Base-by-base conservation (phyloP, 2,113 vertebrate species). In the Spilogale gracilis region DNA sequence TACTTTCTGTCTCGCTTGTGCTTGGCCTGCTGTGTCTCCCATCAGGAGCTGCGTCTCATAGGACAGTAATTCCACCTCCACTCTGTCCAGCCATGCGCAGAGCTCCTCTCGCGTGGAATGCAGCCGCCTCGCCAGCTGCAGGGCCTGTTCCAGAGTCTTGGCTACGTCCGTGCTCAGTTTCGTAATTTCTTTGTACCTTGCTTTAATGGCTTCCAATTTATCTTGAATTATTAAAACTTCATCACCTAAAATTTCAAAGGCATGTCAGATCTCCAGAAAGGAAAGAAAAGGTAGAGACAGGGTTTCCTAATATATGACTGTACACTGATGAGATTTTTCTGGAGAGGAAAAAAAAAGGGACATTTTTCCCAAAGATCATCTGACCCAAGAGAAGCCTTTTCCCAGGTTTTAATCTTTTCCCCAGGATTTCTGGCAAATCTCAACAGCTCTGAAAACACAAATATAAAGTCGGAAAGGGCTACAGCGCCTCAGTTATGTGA, bases 181-280 rank as follows among this genome's bases (percentile, higher is more conserved):
- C 50, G 98, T 99, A 94, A 99, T 99, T 92, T 99, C 99, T 96
- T 98, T 99, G 96, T 99, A 99, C 93, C 99, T 99, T 0, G 98
- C 98, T 99, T 99, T 99, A 98, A 99, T 99, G 95, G 99, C 99
- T 94, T 99, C 99, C 97, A 99, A 98, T 98, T 99, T 99, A 97
- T 99, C 99, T 98, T 99, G 99, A 98, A 99, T 99, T 85, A 99
- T 99, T 92, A 99, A 97, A 97, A 99, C 99, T 99, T 99, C 99
- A 96, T 99, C 99, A 97, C 99, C 99, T 99, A 97, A 93, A 98
- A 98, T 94, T 97, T 82, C 83, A 98, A 98, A 97, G 30, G 38
- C 18, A 94, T n/a, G 18, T 98, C 96, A 98, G 38, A 96, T 96
- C 50, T 95, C 92, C 43, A 21, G 2, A 94, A 97, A 73, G 65